These are phyloP conservation scores for Strigamia transsilvanica DNA, from an alignment of 2,888 invertebrate species.

Conservation along the genomic window DNA sequence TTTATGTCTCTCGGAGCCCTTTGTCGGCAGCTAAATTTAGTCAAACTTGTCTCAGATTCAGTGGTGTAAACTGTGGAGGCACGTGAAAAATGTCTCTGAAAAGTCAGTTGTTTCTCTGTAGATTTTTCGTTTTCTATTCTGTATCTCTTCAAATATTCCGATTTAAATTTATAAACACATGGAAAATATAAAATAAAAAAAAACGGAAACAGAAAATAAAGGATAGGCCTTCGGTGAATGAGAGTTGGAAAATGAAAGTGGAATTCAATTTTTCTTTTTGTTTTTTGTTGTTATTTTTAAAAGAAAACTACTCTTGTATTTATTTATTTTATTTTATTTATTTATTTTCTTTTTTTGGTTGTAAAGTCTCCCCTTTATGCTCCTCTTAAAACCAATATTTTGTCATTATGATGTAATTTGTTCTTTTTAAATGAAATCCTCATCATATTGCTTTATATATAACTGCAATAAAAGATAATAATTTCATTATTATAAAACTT, in stretches of 20 bases:
- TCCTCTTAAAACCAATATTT: slow-evolving; percentile 17
- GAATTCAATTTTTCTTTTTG: not conserved
- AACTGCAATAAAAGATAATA: slow-evolving; percentile 12
- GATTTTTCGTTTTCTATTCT: not conserved
- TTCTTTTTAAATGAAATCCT: slow-evolving; percentile 1
- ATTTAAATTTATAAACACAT: not conserved
- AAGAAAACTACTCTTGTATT: not conserved
- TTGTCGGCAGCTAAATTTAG: slow-evolving; percentile 54
- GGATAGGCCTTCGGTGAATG: slow-evolving; percentile 17
- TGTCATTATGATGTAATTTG: slow-evolving; percentile 41
- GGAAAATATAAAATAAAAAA: not conserved
- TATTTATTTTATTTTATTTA: not conserved
- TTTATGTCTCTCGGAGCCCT: slow-evolving; percentile 53
- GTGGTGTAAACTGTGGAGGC: slow-evolving; percentile 34
- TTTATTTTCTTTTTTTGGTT: not conserved
- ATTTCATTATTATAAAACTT: not conserved
- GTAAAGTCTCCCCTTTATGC: slow-evolving; percentile 4
- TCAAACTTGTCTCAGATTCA: slow-evolving; percentile 48
- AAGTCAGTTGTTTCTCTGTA: slow-evolving; percentile 43
- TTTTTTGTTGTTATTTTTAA: not conserved
- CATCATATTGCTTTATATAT: slow-evolving; percentile 16
- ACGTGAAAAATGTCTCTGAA: slow-evolving; percentile 37
- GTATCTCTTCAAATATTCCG: not conserved
- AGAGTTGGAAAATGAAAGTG: slow-evolving; percentile 6
- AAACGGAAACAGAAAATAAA: not conserved